Conservation (phyloP, 2,113 vertebrate species). For the Alces alces region DNA sequence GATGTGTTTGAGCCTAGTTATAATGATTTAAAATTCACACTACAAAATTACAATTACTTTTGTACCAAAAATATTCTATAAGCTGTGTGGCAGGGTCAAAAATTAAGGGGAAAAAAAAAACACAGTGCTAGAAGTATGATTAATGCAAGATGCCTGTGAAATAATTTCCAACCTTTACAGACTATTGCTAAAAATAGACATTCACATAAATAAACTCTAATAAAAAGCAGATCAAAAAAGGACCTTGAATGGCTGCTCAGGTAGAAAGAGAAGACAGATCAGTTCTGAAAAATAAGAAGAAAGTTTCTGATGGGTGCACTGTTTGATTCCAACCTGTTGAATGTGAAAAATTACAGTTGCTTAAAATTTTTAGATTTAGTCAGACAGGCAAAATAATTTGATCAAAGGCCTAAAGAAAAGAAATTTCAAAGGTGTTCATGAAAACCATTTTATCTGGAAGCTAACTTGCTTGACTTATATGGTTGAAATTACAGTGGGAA, state of each 20-base stretch:
- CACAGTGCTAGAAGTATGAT: not conserved
- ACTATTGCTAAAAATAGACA: not conserved
- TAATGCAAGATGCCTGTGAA: not conserved
- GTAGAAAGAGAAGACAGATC: not conserved
- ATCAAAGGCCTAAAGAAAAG: not conserved
- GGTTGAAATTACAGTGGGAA: not conserved
- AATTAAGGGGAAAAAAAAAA: accelerated
- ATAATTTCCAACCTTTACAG: not conserved
- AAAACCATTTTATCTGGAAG: not conserved
- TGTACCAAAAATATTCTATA: not conserved
- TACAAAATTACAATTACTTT: not conserved
- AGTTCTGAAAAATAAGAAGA: not conserved
- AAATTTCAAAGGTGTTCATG: not conserved
- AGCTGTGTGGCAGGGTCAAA: not conserved
- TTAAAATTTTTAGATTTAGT: not conserved
- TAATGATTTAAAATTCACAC: not conserved
- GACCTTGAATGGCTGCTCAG: not conserved
- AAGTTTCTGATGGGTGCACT: not conserved
- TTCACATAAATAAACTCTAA: not conserved
- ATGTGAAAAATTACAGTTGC: not conserved
- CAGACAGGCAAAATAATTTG: not conserved
- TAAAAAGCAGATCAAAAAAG: not conserved
- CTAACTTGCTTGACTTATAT: not conserved
- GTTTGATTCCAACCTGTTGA: not conserved
- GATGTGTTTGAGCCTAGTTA: not conserved